Evolutionary conservation across 2,113 vertebrate genomes (phyloP).

Genomic region (Seriola rivoliana): DNA sequence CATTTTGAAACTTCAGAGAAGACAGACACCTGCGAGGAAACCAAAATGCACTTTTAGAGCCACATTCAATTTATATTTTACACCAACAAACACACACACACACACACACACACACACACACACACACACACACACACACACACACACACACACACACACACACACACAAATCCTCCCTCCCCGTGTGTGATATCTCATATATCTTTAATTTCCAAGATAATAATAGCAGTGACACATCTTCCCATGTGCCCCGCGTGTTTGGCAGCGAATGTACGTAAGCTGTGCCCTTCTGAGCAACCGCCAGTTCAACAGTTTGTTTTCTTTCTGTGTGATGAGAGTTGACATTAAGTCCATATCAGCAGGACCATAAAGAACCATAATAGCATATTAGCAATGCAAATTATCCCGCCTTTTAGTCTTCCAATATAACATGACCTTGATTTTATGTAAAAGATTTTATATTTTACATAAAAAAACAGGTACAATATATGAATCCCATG

Average conservation of each 20-base stretch:
- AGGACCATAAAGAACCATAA: conserved; percentile 16
- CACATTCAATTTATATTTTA: conserved; percentile 2
- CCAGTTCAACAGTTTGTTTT: conserved; percentile 16
- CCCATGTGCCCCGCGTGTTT: conserved; percentile 29
- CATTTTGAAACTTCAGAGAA: conserved; percentile 81
- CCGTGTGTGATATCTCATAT: conserved; percentile 57
- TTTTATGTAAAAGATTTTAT: too few relatives aligned
- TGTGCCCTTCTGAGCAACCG: conserved; percentile 19
- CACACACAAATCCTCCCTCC: conserved; percentile 5
- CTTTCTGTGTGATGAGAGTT: conserved; percentile 4
- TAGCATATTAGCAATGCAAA: conserved; percentile 7
- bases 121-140: neutral
- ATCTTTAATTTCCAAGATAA: conserved; percentile 73
- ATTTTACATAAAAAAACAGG: neutral
- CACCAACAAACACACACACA: neutral
- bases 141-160: neutral
- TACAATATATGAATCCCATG: neutral
- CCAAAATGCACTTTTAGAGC: conserved; percentile 43
- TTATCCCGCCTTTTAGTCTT: conserved; percentile 6
- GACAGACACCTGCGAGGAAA: conserved; percentile 63
- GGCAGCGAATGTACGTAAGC: conserved; percentile 32
- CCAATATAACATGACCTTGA: conserved; percentile 23
- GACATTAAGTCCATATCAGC: conserved; percentile 11
- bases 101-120: neutral
- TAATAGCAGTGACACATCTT: conserved; percentile 67